phyloP scores from a whole-genome alignment of 92 coral and sea anemone genomes.

The Siderastrea radians region DNA sequence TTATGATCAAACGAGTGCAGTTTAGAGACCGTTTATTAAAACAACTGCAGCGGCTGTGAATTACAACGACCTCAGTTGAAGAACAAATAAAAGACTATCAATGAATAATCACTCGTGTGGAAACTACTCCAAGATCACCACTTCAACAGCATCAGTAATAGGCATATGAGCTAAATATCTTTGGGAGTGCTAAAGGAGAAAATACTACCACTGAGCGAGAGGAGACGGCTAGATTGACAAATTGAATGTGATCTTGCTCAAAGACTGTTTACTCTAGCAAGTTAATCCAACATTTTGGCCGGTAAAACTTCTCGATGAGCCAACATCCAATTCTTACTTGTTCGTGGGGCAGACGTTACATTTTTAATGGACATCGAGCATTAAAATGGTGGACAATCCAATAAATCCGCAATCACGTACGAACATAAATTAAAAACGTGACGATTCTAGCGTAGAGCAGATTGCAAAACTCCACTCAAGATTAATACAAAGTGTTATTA shows the following conservation, averaged over 20 bases:
- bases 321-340: not conserved
- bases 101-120: too few species aligned
- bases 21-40: too few species aligned
- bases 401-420: not conserved
- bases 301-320: not conserved
- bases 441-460: not conserved
- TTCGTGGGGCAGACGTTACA: not conserved
- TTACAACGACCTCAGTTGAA: too few species aligned
- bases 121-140: too few species aligned
- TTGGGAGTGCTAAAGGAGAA: too few species aligned
- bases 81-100: too few species aligned
- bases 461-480: slow-evolving; percentile 33
- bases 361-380: too few species aligned
- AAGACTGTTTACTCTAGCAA: not conserved
- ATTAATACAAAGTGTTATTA: not conserved
- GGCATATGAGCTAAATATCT: too few species aligned
- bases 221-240: not conserved
- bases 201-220: too few species aligned
- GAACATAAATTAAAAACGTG: not conserved
- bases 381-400: not conserved
- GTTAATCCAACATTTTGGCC: not conserved
- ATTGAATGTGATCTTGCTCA: not conserved
- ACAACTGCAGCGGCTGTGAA: too few species aligned
- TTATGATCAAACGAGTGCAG: too few species aligned
- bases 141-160: too few species aligned